Percentiles rank a stretch among this genome's conserved stretches.
phyloP scores from a whole-genome alignment of 1,140 invertebrate species.

The Eulimnadia texana region DNA sequence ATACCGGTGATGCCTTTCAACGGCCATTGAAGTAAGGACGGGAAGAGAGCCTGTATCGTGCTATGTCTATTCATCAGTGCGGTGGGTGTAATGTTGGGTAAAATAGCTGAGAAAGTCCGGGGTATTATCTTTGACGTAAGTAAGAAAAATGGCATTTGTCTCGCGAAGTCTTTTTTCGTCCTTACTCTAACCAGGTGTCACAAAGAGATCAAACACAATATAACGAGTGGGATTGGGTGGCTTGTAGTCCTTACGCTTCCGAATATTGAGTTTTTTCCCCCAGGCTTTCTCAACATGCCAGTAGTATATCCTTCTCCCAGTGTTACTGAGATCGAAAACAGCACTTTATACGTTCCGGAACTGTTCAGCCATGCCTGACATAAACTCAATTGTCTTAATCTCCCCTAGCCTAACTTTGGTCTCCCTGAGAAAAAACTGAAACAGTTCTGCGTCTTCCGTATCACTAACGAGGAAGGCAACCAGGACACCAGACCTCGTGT shows the following conservation, averaged over 20 bases:
- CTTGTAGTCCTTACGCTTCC: neutral
- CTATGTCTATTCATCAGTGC: neutral
- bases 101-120: neutral
- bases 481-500: neutral
- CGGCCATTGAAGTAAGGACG: neutral
- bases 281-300: neutral
- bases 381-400: neutral
- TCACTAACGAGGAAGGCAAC: neutral
- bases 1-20: neutral
- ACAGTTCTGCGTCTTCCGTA: neutral
- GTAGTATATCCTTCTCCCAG: neutral
- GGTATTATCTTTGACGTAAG: neutral
- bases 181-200: neutral
- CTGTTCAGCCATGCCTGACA: neutral
- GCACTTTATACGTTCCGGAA: neutral
- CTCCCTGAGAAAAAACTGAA: neutral
- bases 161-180: neutral
- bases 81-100: neutral
- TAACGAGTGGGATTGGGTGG: too few species aligned
- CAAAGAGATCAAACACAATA: neutral
- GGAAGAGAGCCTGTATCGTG: neutral
- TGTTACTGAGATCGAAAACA: neutral
- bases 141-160: neutral
- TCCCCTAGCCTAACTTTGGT: neutral
- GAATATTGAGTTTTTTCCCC: neutral